phyloP scores from a whole-genome alignment of 2,113 vertebrate species.

The Grammomys surdaster region DNA sequence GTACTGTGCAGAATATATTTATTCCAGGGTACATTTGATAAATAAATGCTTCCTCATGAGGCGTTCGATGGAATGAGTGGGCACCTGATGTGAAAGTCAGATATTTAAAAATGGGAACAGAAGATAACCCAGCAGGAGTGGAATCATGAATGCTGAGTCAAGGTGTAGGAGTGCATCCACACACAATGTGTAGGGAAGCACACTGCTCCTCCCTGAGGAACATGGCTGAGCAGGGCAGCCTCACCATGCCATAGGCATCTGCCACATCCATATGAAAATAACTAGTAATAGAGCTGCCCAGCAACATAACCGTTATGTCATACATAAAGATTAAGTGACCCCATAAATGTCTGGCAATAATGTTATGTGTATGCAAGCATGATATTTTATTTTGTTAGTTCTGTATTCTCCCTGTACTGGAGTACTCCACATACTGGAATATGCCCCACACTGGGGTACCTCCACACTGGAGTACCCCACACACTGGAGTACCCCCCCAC shows the following conservation, averaged over 20 bases:
- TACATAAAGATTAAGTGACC: neutral
- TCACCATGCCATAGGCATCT: neutral
- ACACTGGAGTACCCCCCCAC: no score
- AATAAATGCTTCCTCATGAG: neutral
- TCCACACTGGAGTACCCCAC: no score
- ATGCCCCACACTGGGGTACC: no score
- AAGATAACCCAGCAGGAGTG: neutral
- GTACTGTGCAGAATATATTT: neutral
- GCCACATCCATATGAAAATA: neutral
- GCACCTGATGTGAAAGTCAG: neutral
- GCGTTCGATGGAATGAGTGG: neutral
- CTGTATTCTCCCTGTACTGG: neutral
- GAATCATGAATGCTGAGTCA: neutral
- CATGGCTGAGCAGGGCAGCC: neutral
- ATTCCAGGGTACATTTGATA: neutral
- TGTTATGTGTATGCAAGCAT: neutral
- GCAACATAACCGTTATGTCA: neutral
- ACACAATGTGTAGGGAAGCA: no score
- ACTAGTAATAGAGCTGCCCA: neutral
- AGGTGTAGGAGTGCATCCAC: neutral
- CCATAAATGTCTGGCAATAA: neutral
- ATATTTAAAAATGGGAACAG: slow-evolving; percentile 16
- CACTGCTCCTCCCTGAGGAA: neutral
- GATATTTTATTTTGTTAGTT: neutral
- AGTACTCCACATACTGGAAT: no score